Percentiles rank a stretch among this genome's conserved stretches.
phyloP scores from a whole-genome alignment of 2,797 vertebrate genomes.

The Acropternis orthonyx region DNA sequence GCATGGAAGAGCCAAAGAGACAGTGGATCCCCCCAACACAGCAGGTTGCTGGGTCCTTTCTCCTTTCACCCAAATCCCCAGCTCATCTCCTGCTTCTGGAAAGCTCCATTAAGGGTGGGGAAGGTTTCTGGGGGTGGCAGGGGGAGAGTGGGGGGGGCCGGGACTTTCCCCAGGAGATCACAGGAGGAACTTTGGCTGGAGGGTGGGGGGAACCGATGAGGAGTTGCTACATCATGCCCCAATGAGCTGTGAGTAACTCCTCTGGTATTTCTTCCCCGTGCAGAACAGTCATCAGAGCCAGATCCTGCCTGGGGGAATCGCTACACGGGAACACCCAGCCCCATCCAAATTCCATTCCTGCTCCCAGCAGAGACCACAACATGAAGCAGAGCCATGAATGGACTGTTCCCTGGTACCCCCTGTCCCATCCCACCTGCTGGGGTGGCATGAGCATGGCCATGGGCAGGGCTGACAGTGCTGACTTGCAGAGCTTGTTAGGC shows the following conservation, averaged over 20 bases:
- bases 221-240: conserved; percentile 71
- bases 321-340: conserved; percentile 56
- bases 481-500: neutral
- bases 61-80: conserved; percentile 31
- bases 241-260: conserved; percentile 61
- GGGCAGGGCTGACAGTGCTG: neutral
- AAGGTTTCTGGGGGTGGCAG: conserved; percentile 47
- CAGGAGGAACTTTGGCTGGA: conserved; percentile 65
- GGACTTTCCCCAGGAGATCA: conserved; percentile 66
- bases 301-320: conserved; percentile 54
- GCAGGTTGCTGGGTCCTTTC: neutral
- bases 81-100: conserved; percentile 49
- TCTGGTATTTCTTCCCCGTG: conserved; percentile 64
- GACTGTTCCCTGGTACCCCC: neutral
- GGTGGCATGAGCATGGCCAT: neutral
- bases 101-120: conserved; percentile 52
- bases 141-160: conserved; percentile 8
- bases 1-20: neutral
- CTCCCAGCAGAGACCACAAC: neutral
- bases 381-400: neutral
- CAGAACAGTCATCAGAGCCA: conserved; percentile 63
- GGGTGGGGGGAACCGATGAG: conserved; percentile 63
- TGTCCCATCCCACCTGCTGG: neutral
- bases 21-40: neutral
- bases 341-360: conserved; percentile 59